Conservation (phyloP, 2,113 vertebrate genomes). For the Gyps fulvus region DNA sequence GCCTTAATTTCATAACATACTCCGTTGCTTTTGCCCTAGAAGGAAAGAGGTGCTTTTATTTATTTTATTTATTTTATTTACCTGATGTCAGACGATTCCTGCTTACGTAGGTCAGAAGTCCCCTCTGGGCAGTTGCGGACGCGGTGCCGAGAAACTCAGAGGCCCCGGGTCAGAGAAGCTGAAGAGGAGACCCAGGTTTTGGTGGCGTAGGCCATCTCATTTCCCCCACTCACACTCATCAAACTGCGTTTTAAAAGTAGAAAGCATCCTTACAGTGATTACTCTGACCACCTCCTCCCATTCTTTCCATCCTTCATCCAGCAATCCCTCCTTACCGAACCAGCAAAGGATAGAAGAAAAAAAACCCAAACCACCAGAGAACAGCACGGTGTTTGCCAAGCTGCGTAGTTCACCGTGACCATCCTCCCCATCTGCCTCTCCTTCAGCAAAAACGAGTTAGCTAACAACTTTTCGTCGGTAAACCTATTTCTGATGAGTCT, state of each 20-base stretch:
- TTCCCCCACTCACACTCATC: neutral
- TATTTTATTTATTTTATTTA: no score
- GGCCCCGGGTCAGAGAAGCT: neutral
- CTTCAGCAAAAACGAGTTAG: neutral
- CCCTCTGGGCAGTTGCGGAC: neutral
- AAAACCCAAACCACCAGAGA: neutral
- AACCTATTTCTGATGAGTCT: neutral
- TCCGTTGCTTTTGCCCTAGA: neutral
- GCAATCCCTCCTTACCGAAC: neutral
- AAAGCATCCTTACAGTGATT: neutral
- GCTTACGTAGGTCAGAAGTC: neutral
- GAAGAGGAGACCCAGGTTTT: neutral
- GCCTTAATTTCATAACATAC: neutral
- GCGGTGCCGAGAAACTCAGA: accelerated
- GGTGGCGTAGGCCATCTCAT: neutral
- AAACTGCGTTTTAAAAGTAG: neutral
- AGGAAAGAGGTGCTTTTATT: neutral
- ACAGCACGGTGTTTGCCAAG: neutral
- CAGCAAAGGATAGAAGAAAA: accelerated
- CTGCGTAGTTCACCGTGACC: neutral
- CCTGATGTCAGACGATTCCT: neutral
- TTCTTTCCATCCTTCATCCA: neutral
- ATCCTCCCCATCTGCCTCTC: neutral
- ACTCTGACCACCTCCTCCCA: no score
- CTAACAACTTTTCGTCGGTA: neutral